Evolutionary conservation across 2,113 vertebrate genomes (phyloP), one percentile per base, ranked within the genome.

Genomic region (Phodopus roborovskii): DNA sequence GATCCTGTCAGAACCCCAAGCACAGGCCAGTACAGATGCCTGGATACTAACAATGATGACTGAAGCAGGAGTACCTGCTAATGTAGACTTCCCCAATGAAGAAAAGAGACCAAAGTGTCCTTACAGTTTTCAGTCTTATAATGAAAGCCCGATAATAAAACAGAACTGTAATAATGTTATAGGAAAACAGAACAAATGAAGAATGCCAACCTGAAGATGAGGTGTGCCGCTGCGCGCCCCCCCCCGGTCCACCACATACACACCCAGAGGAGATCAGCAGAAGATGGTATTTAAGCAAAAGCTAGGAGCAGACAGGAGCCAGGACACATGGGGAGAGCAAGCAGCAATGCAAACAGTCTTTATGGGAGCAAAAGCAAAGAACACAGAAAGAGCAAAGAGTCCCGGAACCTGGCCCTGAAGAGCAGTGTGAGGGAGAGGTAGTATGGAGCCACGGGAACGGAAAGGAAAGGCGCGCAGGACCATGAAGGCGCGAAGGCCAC

Each of bases 71-170:
- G 33, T 36, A 48, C 30, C 24, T 82, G 45, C 45, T 68, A 24
- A 17, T 24, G 19, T 50, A 6, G 28, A 1, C 12, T 93, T 82
- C 45, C 48, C 62, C 48, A 77, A 53, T 60, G 48, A 90, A 92
- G 15, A 83, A 89, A 90, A 68, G 3, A 50, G 24, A 70, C 19
- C 4, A 68, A 96, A 94, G 84, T 10, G 66, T 89, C 83, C 26
- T 81, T 11, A 4, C 33, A 26, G 60, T 28, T 82, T 85, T 81
- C 0, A 58, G 36, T 30, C 48, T 84, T n/a, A 36, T 5, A 81
- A 5, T 39, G 20, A 95, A n/a, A 86, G 58, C 95, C 71, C 73
- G 53, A 83, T 64, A 95, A 84, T 74, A 73, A 87, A 88, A 30
- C 42, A 48, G 96, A 74, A 66, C 3, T 33, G 42, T 26, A 79